Base-by-base conservation (phyloP, 2,888 invertebrate species). In the Stenodema calcarata region DNA sequence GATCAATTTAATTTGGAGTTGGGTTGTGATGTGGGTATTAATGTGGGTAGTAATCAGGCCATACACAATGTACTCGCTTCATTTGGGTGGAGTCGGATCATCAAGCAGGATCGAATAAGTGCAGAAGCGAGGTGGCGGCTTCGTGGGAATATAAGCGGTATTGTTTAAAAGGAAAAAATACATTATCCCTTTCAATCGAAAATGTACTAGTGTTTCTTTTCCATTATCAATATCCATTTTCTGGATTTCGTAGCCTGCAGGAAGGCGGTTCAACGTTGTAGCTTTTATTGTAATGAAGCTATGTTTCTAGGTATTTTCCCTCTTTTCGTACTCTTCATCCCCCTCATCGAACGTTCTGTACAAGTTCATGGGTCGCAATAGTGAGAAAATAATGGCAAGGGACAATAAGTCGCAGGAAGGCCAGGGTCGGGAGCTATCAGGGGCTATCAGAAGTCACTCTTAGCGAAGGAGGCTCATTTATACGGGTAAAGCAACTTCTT, bases 201-300 rank as follows among this genome's bases (percentile, higher is more conserved):
- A 73, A 73, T 73, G 73, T 73, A 73, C 73, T 73, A 14, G 35
- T 73, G 73, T 41, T 12, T 41, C 30, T 35, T 70, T 35, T 73
- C 73, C 73, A 35, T 35, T 30, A 73, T 73, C 73, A 73, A 73
- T 73, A 16, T 73, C 28, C 73, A 73, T 18, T 0, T 70, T 73
- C 73, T 73, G 30, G 73, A 73, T 73, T 73, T 73, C 41, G 18
- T 35, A 3, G 9, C 35, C 30, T 18, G 35, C 9, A 73, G 73
- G 18, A 54, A 69, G 41, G 35, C 12, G 35, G 62, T 62, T 62
- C 27, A 23, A 62, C 73, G 14, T 41, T 35, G 41, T 18, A 35
- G 73, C 35, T 73, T 73, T 73, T 73, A 73, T 35, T 73, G 35
- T 73, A 73, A 73, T 73, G 73, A 73, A 73, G 73, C 16, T 16